Evolutionary conservation across 2,797 vertebrate genomes (phyloP).

Genomic region (Pangasius djambal): DNA sequence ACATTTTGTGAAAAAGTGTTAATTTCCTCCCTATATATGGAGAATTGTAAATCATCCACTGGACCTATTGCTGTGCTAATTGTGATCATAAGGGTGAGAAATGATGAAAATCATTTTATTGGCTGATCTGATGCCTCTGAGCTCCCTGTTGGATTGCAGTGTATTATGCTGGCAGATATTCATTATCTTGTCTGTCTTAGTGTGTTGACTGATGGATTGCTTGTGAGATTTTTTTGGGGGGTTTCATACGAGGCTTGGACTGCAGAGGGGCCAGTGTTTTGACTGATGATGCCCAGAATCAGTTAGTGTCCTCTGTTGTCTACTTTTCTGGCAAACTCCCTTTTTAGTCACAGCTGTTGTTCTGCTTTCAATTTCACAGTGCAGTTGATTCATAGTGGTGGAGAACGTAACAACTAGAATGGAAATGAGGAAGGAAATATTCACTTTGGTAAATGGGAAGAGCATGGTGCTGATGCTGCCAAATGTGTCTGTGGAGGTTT

Average conservation of each 20-base stretch:
- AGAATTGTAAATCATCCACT: neutral
- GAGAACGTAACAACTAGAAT: conserved; percentile 38
- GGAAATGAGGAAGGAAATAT: conserved; percentile 53
- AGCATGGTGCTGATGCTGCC: conserved; percentile 41
- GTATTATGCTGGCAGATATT: conserved; percentile 46
- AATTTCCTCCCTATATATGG: too few species aligned
- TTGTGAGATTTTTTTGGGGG: conserved; percentile 21
- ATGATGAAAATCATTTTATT: conserved; percentile 32
- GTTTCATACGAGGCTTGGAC: conserved; percentile 38
- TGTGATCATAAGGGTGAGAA: conserved; percentile 39
- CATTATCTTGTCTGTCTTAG: conserved; percentile 47
- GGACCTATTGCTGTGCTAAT: conserved; percentile 18
- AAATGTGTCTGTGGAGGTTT: conserved; percentile 47
- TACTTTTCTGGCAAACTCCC: conserved; percentile 37
- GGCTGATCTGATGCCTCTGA: conserved; percentile 24
- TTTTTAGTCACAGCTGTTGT: conserved; percentile 38
- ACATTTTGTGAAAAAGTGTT: too few species aligned
- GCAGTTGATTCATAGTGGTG: conserved; percentile 35
- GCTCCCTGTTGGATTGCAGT: conserved; percentile 43
- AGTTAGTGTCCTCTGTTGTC: conserved; percentile 26
- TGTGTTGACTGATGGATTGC: conserved; percentile 43
- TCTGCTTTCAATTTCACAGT: conserved; percentile 45
- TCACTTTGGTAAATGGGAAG: conserved; percentile 51
- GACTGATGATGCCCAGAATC: conserved; percentile 43
- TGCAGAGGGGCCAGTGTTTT: conserved; percentile 36